Conservation (phyloP, 2,113 vertebrate species). For the Passer domesticus region DNA sequence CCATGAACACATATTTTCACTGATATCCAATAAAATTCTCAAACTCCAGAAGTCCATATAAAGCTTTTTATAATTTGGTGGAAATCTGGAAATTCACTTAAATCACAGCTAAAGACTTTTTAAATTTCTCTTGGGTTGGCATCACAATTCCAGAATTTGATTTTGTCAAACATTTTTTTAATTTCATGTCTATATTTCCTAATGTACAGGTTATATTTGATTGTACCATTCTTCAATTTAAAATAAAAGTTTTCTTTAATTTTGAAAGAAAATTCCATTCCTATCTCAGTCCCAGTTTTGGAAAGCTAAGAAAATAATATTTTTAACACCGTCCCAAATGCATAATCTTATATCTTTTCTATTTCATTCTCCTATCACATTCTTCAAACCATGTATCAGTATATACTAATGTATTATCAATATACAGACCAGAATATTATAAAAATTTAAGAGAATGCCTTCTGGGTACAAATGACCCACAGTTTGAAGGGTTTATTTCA, state of each 20-base stretch:
- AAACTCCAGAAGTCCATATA: neutral
- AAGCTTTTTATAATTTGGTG: neutral
- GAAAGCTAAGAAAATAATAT: neutral
- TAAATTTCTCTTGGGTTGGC: neutral
- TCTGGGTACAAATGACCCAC: neutral
- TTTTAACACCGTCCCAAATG: neutral
- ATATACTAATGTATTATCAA: neutral
- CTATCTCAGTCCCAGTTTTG: neutral
- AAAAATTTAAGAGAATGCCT: neutral
- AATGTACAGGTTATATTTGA: neutral
- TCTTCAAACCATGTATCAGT: neutral
- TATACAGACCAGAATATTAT: neutral
- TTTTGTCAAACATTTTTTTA: accelerated
- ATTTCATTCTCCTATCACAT: neutral
- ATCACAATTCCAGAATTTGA: neutral
- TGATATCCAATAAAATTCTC: neutral
- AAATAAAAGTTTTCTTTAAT: neutral
- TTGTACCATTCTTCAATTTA: neutral
- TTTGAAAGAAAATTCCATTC: neutral
- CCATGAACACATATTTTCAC: neutral
- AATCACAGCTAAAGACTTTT: neutral
- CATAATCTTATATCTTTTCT: neutral
- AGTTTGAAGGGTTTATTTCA: neutral
- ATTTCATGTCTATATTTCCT: neutral
- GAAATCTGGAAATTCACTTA: neutral